These are phyloP conservation scores for Stigmatopora argus DNA, from an alignment of 2,113 vertebrate genomes.

Conservation along the genomic window DNA sequence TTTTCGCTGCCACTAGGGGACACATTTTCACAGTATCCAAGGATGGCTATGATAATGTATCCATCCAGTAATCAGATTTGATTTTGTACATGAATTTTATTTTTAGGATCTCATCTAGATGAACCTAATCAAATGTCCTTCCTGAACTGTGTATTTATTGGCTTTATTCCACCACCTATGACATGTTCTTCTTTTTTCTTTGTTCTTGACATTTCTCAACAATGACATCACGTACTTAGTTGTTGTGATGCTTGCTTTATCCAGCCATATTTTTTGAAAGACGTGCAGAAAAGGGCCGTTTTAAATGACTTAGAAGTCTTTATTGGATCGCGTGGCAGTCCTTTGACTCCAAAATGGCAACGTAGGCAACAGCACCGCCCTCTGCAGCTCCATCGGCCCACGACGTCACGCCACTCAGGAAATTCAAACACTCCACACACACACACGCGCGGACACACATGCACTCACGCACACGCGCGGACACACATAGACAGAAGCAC, in stretches of 20 bases:
- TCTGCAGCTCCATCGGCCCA: conserved; percentile 17
- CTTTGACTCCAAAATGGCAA: conserved; percentile 8
- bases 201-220: too few species aligned
- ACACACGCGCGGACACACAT: not conserved
- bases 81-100: too few species aligned
- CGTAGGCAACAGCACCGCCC: conserved; percentile 48
- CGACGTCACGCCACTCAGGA: conserved; percentile 50
- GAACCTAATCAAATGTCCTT: not conserved
- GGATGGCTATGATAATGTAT: not conserved
- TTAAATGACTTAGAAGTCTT: not conserved
- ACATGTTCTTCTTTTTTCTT: too few species aligned
- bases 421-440: conserved; percentile 43
- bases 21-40: not conserved
- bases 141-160: not conserved
- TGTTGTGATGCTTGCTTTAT: too few species aligned
- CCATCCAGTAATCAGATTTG: too few species aligned
- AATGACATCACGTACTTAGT: too few species aligned
- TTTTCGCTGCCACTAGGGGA: not conserved
- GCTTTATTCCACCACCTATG: too few species aligned
- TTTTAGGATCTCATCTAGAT: too few species aligned
- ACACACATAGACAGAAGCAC: not conserved
- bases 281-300: not conserved
- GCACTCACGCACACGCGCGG: not conserved
- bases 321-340: not conserved
- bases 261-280: too few species aligned